A percentile compares a stretch with the other conserved stretches of the same genome.
Conservation (phyloP, 1,140 invertebrate genomes). For the Papilio helenus region DNA sequence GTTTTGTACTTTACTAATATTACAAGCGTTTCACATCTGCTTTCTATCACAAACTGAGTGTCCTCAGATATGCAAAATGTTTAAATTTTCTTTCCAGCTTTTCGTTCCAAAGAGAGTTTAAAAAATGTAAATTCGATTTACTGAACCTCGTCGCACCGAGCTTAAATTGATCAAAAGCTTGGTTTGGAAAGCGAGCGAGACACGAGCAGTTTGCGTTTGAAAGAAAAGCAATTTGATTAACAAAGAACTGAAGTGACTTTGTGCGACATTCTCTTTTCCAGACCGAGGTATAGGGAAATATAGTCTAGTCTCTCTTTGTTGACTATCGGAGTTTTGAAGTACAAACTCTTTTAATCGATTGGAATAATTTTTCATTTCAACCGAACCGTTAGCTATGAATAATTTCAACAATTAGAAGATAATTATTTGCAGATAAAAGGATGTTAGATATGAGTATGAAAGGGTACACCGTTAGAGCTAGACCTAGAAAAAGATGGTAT, state of each 20-base stretch:
- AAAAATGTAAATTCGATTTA: constrained; percentile 8
- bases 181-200: background rate
- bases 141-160: background rate
- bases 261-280: background rate
- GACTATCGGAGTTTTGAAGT: background rate
- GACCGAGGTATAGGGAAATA: background rate
- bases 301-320: background rate
- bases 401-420: background rate
- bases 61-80: background rate
- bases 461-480: too few species aligned
- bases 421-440: too few species aligned
- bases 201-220: constrained; percentile 6
- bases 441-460: too few species aligned
- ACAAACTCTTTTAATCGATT: too few species aligned
- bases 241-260: constrained; percentile 21
- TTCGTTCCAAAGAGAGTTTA: background rate
- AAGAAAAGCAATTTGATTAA: constrained; percentile 5
- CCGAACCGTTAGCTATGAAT: background rate
- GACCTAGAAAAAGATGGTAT: too few species aligned
- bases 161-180: constrained; percentile 18
- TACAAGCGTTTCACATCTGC: background rate
- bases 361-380: too few species aligned
- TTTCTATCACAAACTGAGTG: background rate
- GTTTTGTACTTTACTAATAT: background rate
- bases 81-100: background rate